phyloP scores from a whole-genome alignment of 2,113 vertebrate species.

The Hyaena hyaena region DNA sequence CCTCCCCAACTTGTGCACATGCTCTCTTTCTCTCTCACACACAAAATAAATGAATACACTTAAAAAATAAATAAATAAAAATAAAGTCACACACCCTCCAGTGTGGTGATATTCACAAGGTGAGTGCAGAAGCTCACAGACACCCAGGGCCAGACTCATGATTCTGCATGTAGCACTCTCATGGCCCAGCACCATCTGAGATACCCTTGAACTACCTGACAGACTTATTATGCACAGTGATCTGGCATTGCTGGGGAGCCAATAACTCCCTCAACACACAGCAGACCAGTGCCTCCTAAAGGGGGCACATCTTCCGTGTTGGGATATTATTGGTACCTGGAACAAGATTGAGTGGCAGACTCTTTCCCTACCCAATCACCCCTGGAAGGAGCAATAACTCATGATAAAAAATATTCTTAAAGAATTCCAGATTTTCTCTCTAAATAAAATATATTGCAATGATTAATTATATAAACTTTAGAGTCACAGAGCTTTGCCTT shows the following conservation, averaged over 20 bases:
- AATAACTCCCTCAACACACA: too few species aligned
- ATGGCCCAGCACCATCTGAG: accelerated
- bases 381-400: not conserved
- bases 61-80: too few species aligned
- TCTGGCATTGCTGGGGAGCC: not conserved
- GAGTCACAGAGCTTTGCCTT: not conserved
- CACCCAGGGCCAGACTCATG: not conserved
- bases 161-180: not conserved
- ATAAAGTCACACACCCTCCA: not conserved
- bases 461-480: not conserved
- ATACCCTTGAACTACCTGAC: not conserved
- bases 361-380: not conserved
- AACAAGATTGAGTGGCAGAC: not conserved
- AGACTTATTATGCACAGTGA: not conserved
- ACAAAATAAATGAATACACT: too few species aligned
- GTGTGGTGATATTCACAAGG: not conserved
- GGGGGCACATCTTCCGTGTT: not conserved
- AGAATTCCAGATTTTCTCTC: not conserved
- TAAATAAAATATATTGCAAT: not conserved
- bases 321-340: not conserved
- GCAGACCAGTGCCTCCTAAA: not conserved
- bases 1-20: too few species aligned
- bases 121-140: not conserved
- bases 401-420: not conserved
- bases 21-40: too few species aligned